Evolutionary conservation across 2,888 invertebrate species (phyloP), one percentile per base, ranked within the genome.

Genomic region (Rhagophthalmus giganteus): DNA sequence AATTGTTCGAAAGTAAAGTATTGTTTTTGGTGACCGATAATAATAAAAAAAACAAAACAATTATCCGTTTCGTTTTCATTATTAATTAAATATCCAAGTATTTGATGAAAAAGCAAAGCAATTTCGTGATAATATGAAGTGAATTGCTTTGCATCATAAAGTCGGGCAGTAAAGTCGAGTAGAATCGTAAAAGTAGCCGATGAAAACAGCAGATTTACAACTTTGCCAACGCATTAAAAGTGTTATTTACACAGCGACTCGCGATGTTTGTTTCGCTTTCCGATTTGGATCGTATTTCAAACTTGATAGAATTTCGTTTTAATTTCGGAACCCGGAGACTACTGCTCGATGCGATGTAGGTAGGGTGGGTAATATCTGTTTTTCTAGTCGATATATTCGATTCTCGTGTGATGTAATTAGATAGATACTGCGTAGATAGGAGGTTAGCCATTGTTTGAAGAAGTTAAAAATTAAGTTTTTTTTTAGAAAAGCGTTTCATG

Each of bases 171-270:
- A 53, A 53, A 47, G 39, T 42, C 46, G 46, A 53, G 47, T 47
- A 34, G 53, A 53, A 47, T 47, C 53, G 41, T 53, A 53, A 53
- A 53, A 53, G 53, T 47, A 53, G 53, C 53, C 53, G 46, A 41
- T 41, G 53, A 53, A 53, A 53, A 50, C 47, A 42, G 53, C 46
- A 53, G 47, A 53, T 53, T 53, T 53, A 53, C 53, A 53, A 47
- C 53, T 53, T 53, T 33, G 38, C 47, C 37, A 38, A 53, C 53
- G 53, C 53, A 53, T 53, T 53, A 53, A 53, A 53, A 46, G 53
- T 47, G 53, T 53, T 53, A 53, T 53, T 53, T 53, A 53, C 53
- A 53, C 41, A 53, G 46, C 28, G 53, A 35, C 47, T 30, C 14
- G 37, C 41, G 41, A 42, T 51, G 35, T 47, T 53, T 34, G 53